phyloP scores from a whole-genome alignment of 2,113 vertebrate species.

The Morphnarchus princeps region DNA sequence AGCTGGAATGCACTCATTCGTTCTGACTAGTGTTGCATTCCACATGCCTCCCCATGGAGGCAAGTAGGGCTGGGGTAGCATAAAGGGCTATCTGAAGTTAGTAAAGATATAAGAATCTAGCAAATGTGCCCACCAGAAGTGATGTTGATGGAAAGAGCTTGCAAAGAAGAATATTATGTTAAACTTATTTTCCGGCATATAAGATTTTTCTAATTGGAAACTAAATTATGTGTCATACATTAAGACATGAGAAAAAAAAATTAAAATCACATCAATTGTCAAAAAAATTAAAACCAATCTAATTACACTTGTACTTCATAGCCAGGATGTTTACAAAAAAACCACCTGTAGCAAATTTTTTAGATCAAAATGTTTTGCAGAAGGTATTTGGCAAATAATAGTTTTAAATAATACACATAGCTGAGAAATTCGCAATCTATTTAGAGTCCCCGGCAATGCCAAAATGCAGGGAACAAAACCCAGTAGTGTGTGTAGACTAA shows the following conservation, averaged over 20 bases:
- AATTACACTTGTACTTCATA: not conserved
- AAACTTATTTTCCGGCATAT: not conserved
- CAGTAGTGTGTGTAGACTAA: not conserved
- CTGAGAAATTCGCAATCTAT: not conserved
- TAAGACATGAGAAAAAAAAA: not conserved
- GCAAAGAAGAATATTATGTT: not conserved
- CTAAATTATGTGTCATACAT: not conserved
- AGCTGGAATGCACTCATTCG: not conserved
- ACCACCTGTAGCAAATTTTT: not conserved
- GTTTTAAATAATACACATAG: not conserved
- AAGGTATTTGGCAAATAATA: not conserved
- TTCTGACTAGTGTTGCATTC: not conserved
- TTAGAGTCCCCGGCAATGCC: not conserved
- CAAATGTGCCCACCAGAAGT: not conserved
- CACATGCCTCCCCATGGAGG: rapidly evolving
- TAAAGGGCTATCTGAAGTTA: not conserved
- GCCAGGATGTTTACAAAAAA: not conserved
- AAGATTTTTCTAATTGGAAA: not conserved
- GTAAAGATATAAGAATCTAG: not conserved
- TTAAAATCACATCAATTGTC: not conserved
- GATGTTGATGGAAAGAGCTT: not conserved
- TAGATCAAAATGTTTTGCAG: not conserved
- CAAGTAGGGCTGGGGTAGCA: not conserved
- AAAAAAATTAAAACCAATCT: not conserved
- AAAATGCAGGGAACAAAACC: not conserved